These are phyloP conservation scores for Trichechus manatus DNA, from an alignment of 2,113 vertebrate species.

Conservation along the genomic window DNA sequence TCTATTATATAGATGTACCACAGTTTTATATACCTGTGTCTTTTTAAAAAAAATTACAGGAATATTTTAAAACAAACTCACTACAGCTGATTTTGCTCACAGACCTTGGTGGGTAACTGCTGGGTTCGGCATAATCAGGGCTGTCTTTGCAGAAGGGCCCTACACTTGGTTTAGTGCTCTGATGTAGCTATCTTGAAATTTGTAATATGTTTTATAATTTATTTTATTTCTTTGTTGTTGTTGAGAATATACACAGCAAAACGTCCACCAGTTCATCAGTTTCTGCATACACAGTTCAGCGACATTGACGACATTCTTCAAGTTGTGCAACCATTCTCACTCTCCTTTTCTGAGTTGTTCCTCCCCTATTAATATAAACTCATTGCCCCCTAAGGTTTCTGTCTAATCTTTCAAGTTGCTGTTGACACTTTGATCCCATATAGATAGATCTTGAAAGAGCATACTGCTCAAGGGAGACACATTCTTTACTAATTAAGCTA, in stretches of 20 bases:
- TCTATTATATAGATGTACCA: background rate
- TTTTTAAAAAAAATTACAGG: background rate
- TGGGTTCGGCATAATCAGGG: background rate
- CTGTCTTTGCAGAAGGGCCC: background rate
- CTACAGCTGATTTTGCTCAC: background rate
- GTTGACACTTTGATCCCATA: background rate
- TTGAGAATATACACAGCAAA: background rate
- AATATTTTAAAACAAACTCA: conserved; percentile 1
- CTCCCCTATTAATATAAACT: background rate
- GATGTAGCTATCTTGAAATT: background rate
- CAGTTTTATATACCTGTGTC: background rate
- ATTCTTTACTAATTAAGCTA: background rate
- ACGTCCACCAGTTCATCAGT: background rate
- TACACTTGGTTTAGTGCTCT: background rate
- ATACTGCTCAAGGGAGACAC: background rate
- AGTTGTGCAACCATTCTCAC: background rate
- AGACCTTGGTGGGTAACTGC: background rate
- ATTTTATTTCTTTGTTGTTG: background rate
- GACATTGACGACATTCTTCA: background rate
- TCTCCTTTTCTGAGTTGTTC: background rate
- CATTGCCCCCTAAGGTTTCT: background rate
- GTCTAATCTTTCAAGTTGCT: background rate
- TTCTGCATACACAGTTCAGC: background rate
- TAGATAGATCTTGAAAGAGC: background rate
- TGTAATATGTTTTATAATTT: background rate